Conservation (phyloP, 1,140 invertebrate species). For the Drosophila arawakana region DNA sequence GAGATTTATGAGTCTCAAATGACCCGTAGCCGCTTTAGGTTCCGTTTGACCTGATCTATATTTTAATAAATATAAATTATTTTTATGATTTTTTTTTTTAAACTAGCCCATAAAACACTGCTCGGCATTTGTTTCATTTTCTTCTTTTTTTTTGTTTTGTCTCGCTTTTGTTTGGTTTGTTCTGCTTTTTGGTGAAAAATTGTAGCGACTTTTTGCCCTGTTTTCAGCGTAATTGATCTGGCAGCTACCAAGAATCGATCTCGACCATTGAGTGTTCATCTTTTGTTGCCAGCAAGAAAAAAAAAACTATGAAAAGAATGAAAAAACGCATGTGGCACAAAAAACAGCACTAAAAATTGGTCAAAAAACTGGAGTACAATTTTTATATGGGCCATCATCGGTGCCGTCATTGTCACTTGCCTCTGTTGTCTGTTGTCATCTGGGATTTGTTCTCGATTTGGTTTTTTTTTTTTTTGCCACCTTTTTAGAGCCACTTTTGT, state of each 20-base stretch:
- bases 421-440: conserved; percentile 2
- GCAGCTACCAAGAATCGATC: conserved; percentile 46
- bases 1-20: conserved; percentile 13
- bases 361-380: conserved; percentile 80
- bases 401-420: background rate
- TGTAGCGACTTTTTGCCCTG: conserved; percentile 39
- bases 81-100: conserved; percentile 82
- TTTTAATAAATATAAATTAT: conserved; percentile 55
- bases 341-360: conserved; percentile 84
- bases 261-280: conserved; percentile 4
- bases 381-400: conserved; percentile 54
- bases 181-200: conserved; percentile 36
- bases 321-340: conserved; percentile 60
- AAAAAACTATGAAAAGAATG: background rate
- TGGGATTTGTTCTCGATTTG: conserved; percentile 16
- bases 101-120: conserved; percentile 66
- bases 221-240: conserved; percentile 65
- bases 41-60: conserved; percentile 69
- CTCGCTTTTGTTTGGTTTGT: background rate
- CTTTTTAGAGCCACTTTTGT: conserved; percentile 37
- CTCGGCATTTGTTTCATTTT: conserved; percentile 1
- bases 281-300: conserved; percentile 39
- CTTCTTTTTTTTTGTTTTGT: background rate
- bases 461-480: conserved; percentile 51
- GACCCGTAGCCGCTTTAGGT: conserved; percentile 18